Evolutionary conservation across 2,888 invertebrate genomes (phyloP), one percentile per base, ranked within the genome.

Genomic region (Marronus borbonicus): DNA sequence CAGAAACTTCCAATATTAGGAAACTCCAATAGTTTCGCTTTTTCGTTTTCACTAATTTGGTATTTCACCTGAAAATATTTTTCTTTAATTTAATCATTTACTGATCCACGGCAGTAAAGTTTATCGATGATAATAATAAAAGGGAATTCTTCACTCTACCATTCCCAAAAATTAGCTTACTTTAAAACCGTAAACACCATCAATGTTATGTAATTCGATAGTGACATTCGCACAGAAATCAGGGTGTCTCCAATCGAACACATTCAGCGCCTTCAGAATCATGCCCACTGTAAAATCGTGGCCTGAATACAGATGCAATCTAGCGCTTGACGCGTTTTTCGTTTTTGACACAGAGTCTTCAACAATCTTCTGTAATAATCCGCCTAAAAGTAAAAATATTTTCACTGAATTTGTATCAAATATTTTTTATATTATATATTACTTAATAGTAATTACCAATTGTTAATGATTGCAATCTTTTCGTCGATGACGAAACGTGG

Each of bases 401-500:
- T 36, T 52, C 7, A 76, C 20, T 12, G 14, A 12, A 50, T 49
- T 55, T 31, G 31, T 55, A 12, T 12, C 12, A 36, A 36, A 31
- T 28, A 36, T 44, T 0, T 44, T 44, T 24, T 24, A 24, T 24
- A 24, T 24, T 24, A 2, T 17, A 17, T 24, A 24, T 24, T 5
- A 62, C 5, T 39, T 12, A 36, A 36, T 31, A 65, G 24, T 49
- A 20, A 8, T 12, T 70, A 70, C 70, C 70, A 55, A 70, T 36
- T 70, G 55, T 55, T 28, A 70, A 55, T 14, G 70, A 52, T 55
- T 70, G 52, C 55, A 70, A 20, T 31, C n/a, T 3, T 24, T 8
- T 52, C 2, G 36, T 70, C n/a, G 55, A 49, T 31, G 70, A 55
- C 31, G 49, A 17, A 36, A 87, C 80, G 17, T 88, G 84, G 66